Base-by-base conservation (phyloP, 2,113 vertebrate species). In the Chascanopsetta lugubris region DNA sequence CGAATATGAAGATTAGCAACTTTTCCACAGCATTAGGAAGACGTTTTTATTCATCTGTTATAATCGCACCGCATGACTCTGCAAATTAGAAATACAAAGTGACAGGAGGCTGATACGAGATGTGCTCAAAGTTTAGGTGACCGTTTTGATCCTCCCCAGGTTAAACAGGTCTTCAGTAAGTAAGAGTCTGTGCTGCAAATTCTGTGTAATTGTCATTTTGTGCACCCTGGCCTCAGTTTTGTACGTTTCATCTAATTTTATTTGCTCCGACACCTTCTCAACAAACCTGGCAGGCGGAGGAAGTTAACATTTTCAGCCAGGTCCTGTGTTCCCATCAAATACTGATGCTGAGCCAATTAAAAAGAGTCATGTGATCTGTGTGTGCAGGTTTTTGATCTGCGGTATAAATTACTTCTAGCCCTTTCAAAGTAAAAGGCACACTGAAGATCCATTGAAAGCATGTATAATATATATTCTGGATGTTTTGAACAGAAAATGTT, bases 231-330 rank as follows among this genome's bases (percentile, higher is more conserved):
- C 69, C 64, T 47, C 20, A 34, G n/a, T 50, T 88, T 72, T 64
- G 47, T 83, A 61, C 59, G 78, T 61, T 75, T 84, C 49, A 72
- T 84, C 49, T 76, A 64, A 83, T 87, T 77, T 63, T 13, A 46
- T 77, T 78, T 73, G 69, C 61, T 75, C 27, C 79, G 49, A 72
- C 61, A 71, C 75, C 80, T 71, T 26, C 57, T 68, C 32, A 53
- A 63, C 34, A 79, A 72, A 61, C 46, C 55, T 78, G 65, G 36
- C 42, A n/a, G n/a, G n/a, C n/a, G n/a, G n/a, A n/a, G n/a, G n/a
- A n/a, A n/a, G n/a, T n/a, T n/a, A n/a, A n/a, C n/a, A n/a, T n/a
- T n/a, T n/a, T n/a, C n/a, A n/a, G n/a, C n/a, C n/a, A n/a, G n/a
- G n/a, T n/a, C n/a, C n/a, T n/a, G n/a, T n/a, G n/a, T n/a, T n/a